Base-by-base conservation (phyloP, 2,888 invertebrate genomes). In the Nomada flava region DNA sequence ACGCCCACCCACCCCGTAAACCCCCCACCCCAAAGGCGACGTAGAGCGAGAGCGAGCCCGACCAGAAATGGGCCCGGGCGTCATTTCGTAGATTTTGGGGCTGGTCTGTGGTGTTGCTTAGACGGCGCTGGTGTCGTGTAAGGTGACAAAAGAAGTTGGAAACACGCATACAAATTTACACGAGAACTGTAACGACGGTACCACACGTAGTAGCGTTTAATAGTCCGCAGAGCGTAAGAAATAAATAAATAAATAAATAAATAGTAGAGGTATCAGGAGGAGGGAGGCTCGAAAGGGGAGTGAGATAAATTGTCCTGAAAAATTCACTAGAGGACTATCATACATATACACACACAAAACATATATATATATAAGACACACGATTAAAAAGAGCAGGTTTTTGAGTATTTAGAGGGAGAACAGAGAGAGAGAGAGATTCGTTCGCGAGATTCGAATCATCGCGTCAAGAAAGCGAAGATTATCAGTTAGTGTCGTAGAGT, bases 81-180 rank as follows among this genome's bases (percentile, higher is more conserved):
- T 4, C 13, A 11, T 23, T 23, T 13, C 26, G 26, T 26, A 10
- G 7, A 53, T 20, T n/a, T 53, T 55, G 59, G 59, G 67, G 68
- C 64, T 53, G 79, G 75, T 86, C 77, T 83, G 77, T 87, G 84
- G 87, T 76, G 82, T 87, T 82, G 79, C 70, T 82, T 73, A 62
- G 26, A 55, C 63, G 69, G 72, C 76, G 55, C 70, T 77, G 63
- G 79, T 81, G 79, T 86, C 84, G 78, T 80, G 84, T 86, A 84
- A 86, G 83, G 83, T 86, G 78, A 55, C 23, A 68, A 26, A 15
- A 26, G 18, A 18, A 11, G 3, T n/a, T 5, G 29, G 20, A 29
- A 9, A 53, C n/a, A 11, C 47, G n/a, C 36, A 67, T 13, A 36
- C 29, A 23, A 9, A 20, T 4, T 15, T 1, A 36, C 29, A 52